A percentile compares a stretch with the other conserved stretches of the same genome.
phyloP scores from a whole-genome alignment of 2,113 vertebrate genomes.

The Pheucticus melanocephalus region DNA sequence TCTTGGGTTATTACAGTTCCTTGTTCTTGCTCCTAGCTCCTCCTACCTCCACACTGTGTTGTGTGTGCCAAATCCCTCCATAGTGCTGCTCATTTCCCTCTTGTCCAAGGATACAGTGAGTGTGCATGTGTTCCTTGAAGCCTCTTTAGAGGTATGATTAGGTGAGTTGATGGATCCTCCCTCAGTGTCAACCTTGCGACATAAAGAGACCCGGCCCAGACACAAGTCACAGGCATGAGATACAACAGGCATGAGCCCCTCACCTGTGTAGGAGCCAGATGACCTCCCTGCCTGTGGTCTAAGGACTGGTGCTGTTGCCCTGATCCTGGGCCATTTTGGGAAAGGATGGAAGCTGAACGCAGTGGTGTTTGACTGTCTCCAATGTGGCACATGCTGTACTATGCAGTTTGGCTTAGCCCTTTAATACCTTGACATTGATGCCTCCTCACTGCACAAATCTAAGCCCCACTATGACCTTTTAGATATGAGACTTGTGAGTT shows the following conservation, averaged over 20 bases:
- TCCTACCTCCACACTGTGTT: background rate
- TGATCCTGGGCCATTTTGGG: background rate
- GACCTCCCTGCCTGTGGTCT: background rate
- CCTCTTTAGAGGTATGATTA: background rate
- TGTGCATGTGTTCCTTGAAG: background rate
- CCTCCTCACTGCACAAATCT: background rate
- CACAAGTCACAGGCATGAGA: background rate
- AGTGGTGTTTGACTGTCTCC: background rate
- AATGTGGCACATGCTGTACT: accelerated
- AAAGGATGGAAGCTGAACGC: background rate
- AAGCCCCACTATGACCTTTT: conserved; percentile 16
- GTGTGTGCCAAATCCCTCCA: background rate
- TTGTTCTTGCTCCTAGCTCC: background rate
- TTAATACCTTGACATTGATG: background rate
- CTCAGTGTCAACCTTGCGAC: background rate
- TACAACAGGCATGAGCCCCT: background rate
- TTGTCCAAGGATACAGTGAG: background rate
- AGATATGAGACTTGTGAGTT: background rate
- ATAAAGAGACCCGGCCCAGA: background rate
- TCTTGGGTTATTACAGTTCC: background rate
- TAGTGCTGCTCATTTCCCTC: background rate
- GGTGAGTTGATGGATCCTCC: background rate
- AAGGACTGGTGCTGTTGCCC: background rate
- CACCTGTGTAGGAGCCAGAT: background rate
- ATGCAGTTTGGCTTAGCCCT: background rate